Evolutionary conservation across 2,797 vertebrate species (phyloP), one percentile per base, ranked within the genome.

Genomic region (Scarus forsteni): DNA sequence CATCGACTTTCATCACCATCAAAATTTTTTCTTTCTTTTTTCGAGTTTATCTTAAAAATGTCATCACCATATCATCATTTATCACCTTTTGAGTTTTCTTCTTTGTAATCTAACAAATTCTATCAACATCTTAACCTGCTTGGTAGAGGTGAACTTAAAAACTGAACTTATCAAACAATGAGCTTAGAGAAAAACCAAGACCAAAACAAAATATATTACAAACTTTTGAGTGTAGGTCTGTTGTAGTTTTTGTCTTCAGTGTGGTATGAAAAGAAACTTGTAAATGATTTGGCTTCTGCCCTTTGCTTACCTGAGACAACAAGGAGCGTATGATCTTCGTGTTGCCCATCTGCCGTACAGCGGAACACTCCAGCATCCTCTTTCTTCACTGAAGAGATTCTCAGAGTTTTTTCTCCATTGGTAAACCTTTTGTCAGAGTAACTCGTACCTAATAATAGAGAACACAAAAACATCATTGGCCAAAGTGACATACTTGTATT

Each of bases 261-360:
- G 14, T 3, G 9, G 35, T 45, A 7, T 6, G 4, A 16, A 13
- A 46, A 3, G 8, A 7, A n/a, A 18, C 45, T 43, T 60, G 35
- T 3, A 45, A 38, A 69, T 15, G 38, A 34, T 18, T 12, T 46
- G 15, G 46, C 46, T 19, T 16, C 14, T 3, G 8, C 74, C 6
- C 38, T 44, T 1, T 59, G 36, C 74, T 73, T 46, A 93, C 92
- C 85, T 70, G 82, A 78, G 9, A 83, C 10, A 5, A 90, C 38
- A 1, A 60, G 0, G 14, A 92, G 87, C 1, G 1, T 64, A 38
- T 83, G 65, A 0, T 15, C 0, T 0, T 0, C 0, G 3, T 0
- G 0, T 0, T 0, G 1, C 0, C 0, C 0, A n/a, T 76, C 66
- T 27, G 6, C 45, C 0, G 0, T 0, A 10, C 90, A 93, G 0